Evolutionary conservation across 1,140 invertebrate species (phyloP).

Genomic region (Brachionus calyciflorus): DNA sequence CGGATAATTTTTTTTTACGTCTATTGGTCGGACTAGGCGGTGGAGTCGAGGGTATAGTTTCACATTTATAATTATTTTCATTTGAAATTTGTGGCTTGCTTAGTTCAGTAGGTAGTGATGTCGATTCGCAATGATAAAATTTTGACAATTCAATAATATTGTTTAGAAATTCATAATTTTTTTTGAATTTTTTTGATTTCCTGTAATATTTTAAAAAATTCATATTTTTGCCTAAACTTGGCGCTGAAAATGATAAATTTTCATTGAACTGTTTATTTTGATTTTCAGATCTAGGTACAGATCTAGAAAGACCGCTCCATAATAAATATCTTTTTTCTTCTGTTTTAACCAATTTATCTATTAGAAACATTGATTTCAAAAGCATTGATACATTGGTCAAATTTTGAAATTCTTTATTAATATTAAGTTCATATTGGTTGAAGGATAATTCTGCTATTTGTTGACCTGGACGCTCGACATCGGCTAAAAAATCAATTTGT

Average conservation of each 20-base stretch:
- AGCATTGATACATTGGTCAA: constrained; percentile 15
- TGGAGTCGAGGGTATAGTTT: constrained; percentile 39
- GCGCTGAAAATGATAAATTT: constrained; percentile 21
- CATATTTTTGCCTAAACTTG: constrained; percentile 24
- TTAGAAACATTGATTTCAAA: neutral
- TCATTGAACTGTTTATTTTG: neutral
- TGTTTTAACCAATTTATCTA: constrained; percentile 16
- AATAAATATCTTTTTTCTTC: constrained; percentile 26
- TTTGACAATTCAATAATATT: constrained; percentile 7
- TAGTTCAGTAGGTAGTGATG: constrained; percentile 68
- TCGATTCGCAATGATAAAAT: constrained; percentile 66
- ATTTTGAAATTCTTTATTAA: neutral
- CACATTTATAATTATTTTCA: constrained; percentile 44
- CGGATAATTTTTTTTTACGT: neutral
- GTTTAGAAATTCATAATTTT: constrained; percentile 16
- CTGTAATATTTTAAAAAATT: constrained; percentile 14
- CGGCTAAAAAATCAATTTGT: constrained; percentile 11
- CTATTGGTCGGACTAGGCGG: neutral
- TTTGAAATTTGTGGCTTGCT: constrained; percentile 50
- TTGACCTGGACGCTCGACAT: neutral
- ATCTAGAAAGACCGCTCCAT: neutral
- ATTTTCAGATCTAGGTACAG: neutral
- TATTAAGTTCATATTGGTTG: constrained; percentile 60
- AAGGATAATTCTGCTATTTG: constrained; percentile 65
- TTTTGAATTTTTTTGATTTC: constrained; percentile 13